Base-by-base conservation (phyloP, 1,140 invertebrate species). In the Drosophila rhopaloa region DNA sequence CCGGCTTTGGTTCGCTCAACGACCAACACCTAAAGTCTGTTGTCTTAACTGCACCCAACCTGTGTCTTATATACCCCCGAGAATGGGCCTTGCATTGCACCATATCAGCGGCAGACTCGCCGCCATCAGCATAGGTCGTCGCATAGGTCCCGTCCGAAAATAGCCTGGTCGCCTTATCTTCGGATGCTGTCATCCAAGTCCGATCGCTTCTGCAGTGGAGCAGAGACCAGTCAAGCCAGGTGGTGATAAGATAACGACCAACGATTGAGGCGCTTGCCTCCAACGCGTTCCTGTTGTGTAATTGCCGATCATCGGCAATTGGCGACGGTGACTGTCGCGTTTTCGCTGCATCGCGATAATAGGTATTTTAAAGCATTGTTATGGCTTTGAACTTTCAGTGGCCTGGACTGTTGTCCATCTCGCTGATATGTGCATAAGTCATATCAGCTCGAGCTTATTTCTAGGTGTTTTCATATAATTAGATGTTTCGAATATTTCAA, bases 11-110 rank as follows among this genome's bases (percentile, higher is more conserved):
- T 74, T 10, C 67, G 62, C 73, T 71, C 41, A 68, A 73, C 53
- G 70, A 57, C 81, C 74, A 90, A 90, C 61, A 78, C 86, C 86
- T 85, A 88, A 84, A 85, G 83, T 91, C 88, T 91, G 83, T 84
- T 88, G 71, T 41, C 55, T 60, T 58, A 29, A 32, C 32, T 38
- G 27, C 29, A 58, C 38, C 56, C 48, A 59, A 8, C 16, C 13
- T 14, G 13, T 6, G 8, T 16, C 50, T 83, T 82, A 56, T 82
- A 83, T 82, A 82, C 57, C 61, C 53, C 9, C n/a, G 35, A 27
- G 19, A 10, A 10, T 32, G 29, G 24, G 29, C 47, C 48, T 66
- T 62, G 54, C 54, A 62, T 9, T 62, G 76, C 63, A 81, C 40
- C 78, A 66, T 81, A 76, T 76, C 78, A 79, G 76, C 32, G 32